These are phyloP conservation scores for Lithophane socia DNA, from an alignment of 2,888 invertebrate genomes.

Conservation along the genomic window DNA sequence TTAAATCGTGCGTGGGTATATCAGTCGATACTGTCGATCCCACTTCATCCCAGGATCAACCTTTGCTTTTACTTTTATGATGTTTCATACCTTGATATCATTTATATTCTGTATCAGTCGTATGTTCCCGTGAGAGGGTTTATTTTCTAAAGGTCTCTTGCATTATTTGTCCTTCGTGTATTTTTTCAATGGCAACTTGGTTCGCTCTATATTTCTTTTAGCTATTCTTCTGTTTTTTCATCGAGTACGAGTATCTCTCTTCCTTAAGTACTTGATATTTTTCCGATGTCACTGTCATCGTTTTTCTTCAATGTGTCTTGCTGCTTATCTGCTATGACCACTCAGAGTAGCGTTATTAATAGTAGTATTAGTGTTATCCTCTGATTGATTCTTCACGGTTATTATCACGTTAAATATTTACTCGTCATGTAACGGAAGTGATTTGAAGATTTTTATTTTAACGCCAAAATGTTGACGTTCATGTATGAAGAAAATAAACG, in stretches of 20 bases:
- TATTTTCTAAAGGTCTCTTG: neutral
- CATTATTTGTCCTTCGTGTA: neutral
- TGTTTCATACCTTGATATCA: conserved; percentile 13
- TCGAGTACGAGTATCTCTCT: no score
- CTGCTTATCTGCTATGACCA: neutral
- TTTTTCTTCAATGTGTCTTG: neutral
- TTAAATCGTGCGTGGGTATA: conserved; percentile 27
- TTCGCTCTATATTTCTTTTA: neutral
- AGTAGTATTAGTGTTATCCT: neutral
- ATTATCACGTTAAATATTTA: conserved; percentile 26
- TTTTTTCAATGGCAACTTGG: no score
- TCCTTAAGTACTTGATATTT: neutral
- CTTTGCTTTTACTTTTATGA: conserved; percentile 25
- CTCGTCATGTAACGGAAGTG: conserved; percentile 7
- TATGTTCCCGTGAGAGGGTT: neutral
- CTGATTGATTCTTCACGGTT: conserved; percentile 17
- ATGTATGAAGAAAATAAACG: conserved; percentile 16
- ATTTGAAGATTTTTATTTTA: conserved; percentile 21
- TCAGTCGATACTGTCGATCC: conserved; percentile 19
- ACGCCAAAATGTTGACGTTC: conserved; percentile 20
- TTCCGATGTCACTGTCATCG: neutral
- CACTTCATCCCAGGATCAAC: conserved; percentile 26
- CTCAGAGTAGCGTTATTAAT: conserved; percentile 10
- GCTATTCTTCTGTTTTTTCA: neutral
- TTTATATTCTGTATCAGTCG: conserved; percentile 7